A percentile compares a stretch with the other conserved stretches of the same genome.
Conservation (phyloP, 2,888 invertebrate genomes). For the Ochropleura leucogaster region DNA sequence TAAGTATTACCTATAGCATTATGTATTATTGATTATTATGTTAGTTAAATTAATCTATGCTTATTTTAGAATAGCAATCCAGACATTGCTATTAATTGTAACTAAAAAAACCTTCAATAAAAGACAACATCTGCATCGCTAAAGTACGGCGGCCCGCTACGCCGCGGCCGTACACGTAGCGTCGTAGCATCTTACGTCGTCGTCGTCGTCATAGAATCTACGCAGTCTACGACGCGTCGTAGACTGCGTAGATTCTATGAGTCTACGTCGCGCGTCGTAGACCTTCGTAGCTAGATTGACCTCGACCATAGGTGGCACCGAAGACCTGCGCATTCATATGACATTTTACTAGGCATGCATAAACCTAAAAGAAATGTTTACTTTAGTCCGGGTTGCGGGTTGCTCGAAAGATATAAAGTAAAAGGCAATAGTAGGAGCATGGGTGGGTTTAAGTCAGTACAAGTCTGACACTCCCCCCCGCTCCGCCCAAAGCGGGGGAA, state of each 20-base stretch:
- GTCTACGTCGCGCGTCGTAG: not conserved
- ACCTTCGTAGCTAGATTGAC: slow-evolving; percentile 3
- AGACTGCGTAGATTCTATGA: not conserved
- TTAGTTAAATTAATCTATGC: not conserved
- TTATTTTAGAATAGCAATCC: not conserved
- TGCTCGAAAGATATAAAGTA: no score
- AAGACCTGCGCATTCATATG: slow-evolving; percentile 35
- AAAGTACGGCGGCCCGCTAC: not conserved
- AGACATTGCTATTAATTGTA: not conserved
- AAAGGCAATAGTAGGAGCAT: no score
- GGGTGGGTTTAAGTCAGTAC: no score
- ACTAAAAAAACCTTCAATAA: not conserved
- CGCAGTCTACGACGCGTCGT: not conserved
- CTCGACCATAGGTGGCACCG: slow-evolving; percentile 9
- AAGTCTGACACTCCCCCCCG: no score
- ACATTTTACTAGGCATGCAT: slow-evolving; percentile 27
- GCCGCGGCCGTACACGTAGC: not conserved
- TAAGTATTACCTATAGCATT: not conserved
- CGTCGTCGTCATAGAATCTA: not conserved
- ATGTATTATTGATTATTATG: not conserved
- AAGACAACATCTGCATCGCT: no score
- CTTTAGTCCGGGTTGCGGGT: no score
- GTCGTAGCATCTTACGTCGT: not conserved
- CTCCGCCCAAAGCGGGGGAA: no score
- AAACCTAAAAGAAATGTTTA: not conserved